These are phyloP conservation scores for Troides aeacus DNA, from an alignment of 2,888 invertebrate species.

Conservation along the genomic window DNA sequence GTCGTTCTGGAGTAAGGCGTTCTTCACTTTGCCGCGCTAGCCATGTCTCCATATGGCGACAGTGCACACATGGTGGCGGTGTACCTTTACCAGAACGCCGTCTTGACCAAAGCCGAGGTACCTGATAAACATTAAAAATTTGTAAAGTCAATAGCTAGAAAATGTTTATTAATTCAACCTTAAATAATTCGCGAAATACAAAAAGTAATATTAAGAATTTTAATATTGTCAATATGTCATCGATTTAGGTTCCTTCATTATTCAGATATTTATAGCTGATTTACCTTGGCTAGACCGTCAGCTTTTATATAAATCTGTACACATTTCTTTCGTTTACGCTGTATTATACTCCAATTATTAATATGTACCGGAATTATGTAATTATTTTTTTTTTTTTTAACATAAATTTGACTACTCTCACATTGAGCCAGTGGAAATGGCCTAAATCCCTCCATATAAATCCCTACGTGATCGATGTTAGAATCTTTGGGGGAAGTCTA, in stretches of 20 bases:
- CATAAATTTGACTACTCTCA: no score
- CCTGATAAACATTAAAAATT: conserved; percentile 56
- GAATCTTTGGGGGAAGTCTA: no score
- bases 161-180: background rate
- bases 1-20: conserved; percentile 62
- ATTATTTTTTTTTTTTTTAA: no score
- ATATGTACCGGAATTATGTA: no score
- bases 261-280: no score
- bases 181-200: background rate
- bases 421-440: no score
- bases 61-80: conserved; percentile 87
- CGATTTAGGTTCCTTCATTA: background rate
- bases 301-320: no score
- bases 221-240: background rate
- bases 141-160: background rate
- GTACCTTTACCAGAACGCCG: conserved; percentile 83
- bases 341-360: no score
- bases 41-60: conserved; percentile 88
- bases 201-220: background rate
- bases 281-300: no score
- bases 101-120: conserved; percentile 82
- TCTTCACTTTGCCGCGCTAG: conserved; percentile 76
- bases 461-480: no score
- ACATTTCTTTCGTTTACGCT: no score
- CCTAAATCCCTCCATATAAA: no score